A percentile compares a stretch with the other conserved stretches of the same genome.
These are phyloP conservation scores for Lampris incognitus DNA, from an alignment of 2,113 vertebrate genomes.

Conservation along the genomic window DNA sequence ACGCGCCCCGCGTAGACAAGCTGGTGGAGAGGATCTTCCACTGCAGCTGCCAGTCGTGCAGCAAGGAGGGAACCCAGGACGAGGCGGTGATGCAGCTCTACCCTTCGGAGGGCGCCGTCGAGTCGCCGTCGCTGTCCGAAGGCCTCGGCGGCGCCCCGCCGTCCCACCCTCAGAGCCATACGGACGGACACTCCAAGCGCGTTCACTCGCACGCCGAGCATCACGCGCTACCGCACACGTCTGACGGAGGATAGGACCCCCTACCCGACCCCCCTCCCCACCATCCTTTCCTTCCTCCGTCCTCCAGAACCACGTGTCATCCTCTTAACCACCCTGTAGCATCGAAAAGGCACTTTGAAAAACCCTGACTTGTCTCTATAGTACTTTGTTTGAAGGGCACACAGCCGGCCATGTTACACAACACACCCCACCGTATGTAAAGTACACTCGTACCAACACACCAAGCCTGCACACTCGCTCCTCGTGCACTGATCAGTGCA, in stretches of 20 bases:
- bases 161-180: constrained; percentile 58
- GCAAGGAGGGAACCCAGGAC: constrained; percentile 91
- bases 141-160: constrained; percentile 49
- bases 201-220: constrained; percentile 60
- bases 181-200: constrained; percentile 70
- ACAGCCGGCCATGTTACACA: constrained; percentile 31
- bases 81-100: constrained; percentile 91
- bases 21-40: constrained; percentile 95
- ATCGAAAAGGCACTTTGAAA: constrained; percentile 75
- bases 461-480: constrained; percentile 31
- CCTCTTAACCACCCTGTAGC: constrained; percentile 59
- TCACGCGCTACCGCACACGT: constrained; percentile 76
- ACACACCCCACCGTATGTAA: constrained; percentile 49
- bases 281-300: constrained; percentile 29
- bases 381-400: constrained; percentile 20
- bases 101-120: constrained; percentile 84
- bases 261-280: not conserved
- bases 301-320: constrained; percentile 34
- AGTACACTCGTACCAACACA: constrained; percentile 30
- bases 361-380: constrained; percentile 54
- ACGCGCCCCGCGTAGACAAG: constrained; percentile 92
- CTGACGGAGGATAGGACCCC: constrained; percentile 72
- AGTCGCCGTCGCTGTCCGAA: constrained; percentile 72
- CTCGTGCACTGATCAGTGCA: constrained; percentile 44
- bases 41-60: constrained; percentile 97